Percentiles rank a stretch among this genome's conserved stretches.
Conservation (phyloP, 1,140 invertebrate genomes). For the Stenopsyche tienmushanensis region DNA sequence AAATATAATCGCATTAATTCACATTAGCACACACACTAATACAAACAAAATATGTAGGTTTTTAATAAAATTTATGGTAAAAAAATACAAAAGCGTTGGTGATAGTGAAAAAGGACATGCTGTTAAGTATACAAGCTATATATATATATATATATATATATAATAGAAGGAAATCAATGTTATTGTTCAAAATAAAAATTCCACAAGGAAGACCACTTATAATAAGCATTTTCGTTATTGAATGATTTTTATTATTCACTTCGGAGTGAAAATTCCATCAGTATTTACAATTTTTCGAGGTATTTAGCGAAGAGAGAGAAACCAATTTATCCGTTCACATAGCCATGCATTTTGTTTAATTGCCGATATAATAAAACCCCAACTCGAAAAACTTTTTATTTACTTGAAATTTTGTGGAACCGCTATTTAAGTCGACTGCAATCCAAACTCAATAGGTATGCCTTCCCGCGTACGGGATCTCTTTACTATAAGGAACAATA, state of each 20-base stretch:
- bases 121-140: background rate
- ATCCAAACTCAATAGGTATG: constrained; percentile 35
- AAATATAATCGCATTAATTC: background rate
- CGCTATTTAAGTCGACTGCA: constrained; percentile 29
- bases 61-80: background rate
- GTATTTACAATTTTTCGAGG: no score
- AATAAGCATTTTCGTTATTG: no score
- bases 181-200: no score
- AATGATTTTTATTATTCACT: no score
- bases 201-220: no score
- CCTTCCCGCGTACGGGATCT: constrained; percentile 37
- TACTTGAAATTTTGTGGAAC: constrained; percentile 16
- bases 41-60: background rate
- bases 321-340: no score
- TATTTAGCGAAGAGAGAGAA: no score
- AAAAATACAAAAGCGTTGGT: background rate
- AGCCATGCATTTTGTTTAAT: constrained; percentile 10
- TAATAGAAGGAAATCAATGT: no score
- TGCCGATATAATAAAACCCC: background rate
- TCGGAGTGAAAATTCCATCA: no score
- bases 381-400: constrained; percentile 1
- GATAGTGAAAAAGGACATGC: background rate
- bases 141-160: constrained; percentile 1
- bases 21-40: background rate
- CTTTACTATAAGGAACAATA: constrained; percentile 35